Conservation (phyloP, 1,140 invertebrate genomes). For the Bombyx mandarina region DNA sequence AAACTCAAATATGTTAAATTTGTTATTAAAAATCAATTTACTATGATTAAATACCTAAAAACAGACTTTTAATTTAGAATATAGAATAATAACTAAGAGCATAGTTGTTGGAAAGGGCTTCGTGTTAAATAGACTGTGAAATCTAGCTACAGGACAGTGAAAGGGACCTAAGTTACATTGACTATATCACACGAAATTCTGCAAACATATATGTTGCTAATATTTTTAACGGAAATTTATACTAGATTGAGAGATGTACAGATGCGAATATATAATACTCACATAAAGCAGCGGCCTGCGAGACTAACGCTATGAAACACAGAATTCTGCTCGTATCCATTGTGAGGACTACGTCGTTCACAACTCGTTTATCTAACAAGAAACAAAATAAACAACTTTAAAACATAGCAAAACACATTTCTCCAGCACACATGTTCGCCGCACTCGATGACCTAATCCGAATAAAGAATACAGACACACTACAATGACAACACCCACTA, state of each 20-base stretch:
- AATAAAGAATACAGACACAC: conserved; percentile 36
- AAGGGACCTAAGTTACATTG: neutral
- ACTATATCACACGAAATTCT: too few species aligned
- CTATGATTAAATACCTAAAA: too few species aligned
- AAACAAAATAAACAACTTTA: conserved; percentile 53
- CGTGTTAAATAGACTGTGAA: conserved; percentile 7
- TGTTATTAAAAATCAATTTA: too few species aligned
- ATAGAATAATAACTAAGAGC: too few species aligned
- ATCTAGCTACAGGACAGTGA: neutral
- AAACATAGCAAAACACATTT: conserved; percentile 47
- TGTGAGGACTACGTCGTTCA: conserved; percentile 37
- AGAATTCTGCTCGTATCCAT: conserved; percentile 54
- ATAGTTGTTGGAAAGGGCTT: neutral
- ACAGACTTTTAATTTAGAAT: too few species aligned
- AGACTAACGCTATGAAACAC: conserved; percentile 47
- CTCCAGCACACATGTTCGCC: conserved; percentile 61
- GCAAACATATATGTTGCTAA: too few species aligned
- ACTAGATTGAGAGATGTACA: conserved; percentile 3
- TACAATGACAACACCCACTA: conserved; percentile 69
- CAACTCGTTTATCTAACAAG: conserved; percentile 44
- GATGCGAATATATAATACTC: conserved; percentile 38
- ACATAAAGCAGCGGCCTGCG: conserved; percentile 52
- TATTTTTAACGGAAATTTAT: too few species aligned
- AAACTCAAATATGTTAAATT: too few species aligned
- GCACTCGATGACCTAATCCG: conserved; percentile 67